Base-by-base conservation (phyloP, 1,140 invertebrate genomes). In the Cydia splendana region DNA sequence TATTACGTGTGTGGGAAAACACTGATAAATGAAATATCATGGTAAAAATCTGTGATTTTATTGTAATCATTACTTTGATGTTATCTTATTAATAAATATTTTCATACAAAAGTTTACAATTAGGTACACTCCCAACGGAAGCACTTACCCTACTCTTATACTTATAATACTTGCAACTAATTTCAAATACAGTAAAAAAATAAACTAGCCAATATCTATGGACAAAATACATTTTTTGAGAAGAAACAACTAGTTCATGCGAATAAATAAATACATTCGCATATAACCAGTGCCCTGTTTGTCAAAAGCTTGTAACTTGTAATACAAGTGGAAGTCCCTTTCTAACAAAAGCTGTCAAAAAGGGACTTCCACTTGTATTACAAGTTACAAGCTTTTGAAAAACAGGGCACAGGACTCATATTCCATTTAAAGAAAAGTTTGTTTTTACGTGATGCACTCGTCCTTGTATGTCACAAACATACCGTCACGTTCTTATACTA, bases 71-170 rank as follows among this genome's bases (percentile, higher is more conserved):
- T 84, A 89, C 85, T 85, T 84, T 84, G 84, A 34, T 81, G 71
- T 83, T 67, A 74, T 79, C 76, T 87, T 87, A 74, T 53, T 2
- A 88, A 89, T 88, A 89, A 90, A 88, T 87, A 88, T 85, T 84
- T 85, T 87, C 85, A 87, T 90, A 92, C 85, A 92, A 90, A 91
- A 91, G 84, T 81, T 80, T 87, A 88, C 82, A 82, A 74, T 83
- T 83, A 85, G 24, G 24, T 24, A 24, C 67, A 81, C 77, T 78
- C 77, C 75, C 57, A 42, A 45, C 24, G 74, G 71, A 77, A 84
- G 78, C 81, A 78, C 67, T 38, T 45, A 71, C 75, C 79, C 76
- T 83, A 84, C 79, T 81, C 84, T 84, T 82, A 87, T 83, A 76
- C 30, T 83, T 85, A 90, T 89, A 88, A 91, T 90, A 88, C 87